A percentile compares a stretch with the other conserved stretches of the same genome.
Evolutionary conservation across 2,113 vertebrate genomes (phyloP).

Genomic region (Python bivittatus): DNA sequence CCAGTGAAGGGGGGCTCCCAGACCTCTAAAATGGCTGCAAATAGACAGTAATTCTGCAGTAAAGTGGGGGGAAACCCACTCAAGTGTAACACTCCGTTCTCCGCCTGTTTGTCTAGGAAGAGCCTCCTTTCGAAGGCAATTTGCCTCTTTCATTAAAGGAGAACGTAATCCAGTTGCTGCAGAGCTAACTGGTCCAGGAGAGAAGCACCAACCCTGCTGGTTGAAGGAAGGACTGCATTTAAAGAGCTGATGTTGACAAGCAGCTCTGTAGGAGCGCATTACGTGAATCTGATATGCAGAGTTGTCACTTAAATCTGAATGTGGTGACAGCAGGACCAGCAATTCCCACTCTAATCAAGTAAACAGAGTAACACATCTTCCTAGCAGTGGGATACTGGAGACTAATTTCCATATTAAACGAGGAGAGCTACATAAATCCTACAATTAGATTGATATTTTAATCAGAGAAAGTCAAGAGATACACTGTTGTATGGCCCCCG

Average conservation of each 20-base stretch:
- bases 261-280: slow-evolving; percentile 63
- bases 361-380: slow-evolving; percentile 64
- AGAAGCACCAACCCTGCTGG: not conserved
- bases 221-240: slow-evolving; percentile 45
- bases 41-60: not conserved
- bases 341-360: slow-evolving; percentile 70
- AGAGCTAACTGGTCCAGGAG: slow-evolving; percentile 25
- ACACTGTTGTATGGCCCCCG: slow-evolving; percentile 49
- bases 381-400: slow-evolving; percentile 64
- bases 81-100: accelerated
- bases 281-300: slow-evolving; percentile 67
- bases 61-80: not conserved
- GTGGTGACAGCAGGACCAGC: slow-evolving; percentile 66
- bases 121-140: not conserved
- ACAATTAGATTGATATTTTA: slow-evolving; percentile 71
- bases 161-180: not conserved
- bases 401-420: slow-evolving; percentile 71
- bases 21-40: not conserved
- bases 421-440: slow-evolving; percentile 57
- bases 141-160: not conserved
- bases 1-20: not conserved
- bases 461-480: slow-evolving; percentile 66
- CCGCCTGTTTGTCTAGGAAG: slow-evolving; percentile 13
- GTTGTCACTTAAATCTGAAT: slow-evolving; percentile 66
- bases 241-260: slow-evolving; percentile 62